Evolutionary conservation across 2,888 invertebrate species (phyloP).

Genomic region (Therioaphis trifolii): DNA sequence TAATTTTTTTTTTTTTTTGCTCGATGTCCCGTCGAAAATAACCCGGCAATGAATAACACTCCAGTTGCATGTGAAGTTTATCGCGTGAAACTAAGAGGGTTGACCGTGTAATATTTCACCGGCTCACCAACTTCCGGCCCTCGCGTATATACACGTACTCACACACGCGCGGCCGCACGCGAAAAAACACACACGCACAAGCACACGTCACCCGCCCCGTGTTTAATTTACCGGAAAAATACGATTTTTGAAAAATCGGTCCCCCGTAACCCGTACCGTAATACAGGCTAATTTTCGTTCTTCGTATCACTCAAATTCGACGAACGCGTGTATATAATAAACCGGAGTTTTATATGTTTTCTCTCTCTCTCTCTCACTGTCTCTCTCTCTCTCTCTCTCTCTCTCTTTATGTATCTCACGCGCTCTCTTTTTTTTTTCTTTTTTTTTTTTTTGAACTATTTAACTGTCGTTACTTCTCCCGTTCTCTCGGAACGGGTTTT

Average conservation of each 20-base stretch:
- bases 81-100: conserved; percentile 63
- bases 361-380: no score
- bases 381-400: no score
- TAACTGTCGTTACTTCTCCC: not conserved
- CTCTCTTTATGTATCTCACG: no score
- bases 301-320: not conserved
- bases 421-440: no score
- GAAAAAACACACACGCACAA: no score
- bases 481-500: not conserved
- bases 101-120: conserved; percentile 63
- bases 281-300: conserved; percentile 39
- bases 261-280: not conserved
- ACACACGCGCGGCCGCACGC: not conserved
- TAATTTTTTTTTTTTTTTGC: conserved; percentile 29
- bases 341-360: no score
- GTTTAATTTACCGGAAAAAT: conserved; percentile 62
- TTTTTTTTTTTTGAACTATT: no score
- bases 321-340: no score
- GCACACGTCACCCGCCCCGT: not conserved
- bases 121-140: conserved; percentile 58
- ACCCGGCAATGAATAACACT: conserved; percentile 54
- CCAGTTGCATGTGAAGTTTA: conserved; percentile 58
- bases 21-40: not conserved
- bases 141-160: not conserved
- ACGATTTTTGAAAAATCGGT: conserved; percentile 59